A percentile compares a stretch with the other conserved stretches of the same genome.
Evolutionary conservation across 2,113 vertebrate species (phyloP).

Genomic region (Protomyctophum bolini): DNA sequence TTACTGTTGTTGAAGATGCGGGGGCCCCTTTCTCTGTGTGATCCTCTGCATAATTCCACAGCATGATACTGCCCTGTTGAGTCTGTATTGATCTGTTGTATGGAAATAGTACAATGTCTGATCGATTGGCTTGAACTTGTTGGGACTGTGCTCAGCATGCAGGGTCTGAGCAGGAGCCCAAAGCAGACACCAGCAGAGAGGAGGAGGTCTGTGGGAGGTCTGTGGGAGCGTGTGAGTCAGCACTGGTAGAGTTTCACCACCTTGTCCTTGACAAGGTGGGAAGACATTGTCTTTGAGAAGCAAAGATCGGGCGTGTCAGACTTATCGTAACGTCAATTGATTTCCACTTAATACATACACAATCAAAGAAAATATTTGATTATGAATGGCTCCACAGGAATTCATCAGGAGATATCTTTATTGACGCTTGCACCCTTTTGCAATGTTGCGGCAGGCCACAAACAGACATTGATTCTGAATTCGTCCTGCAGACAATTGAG

Average conservation of each 20-base stretch:
- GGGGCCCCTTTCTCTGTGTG: not conserved
- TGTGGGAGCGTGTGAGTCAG: conserved; percentile 23
- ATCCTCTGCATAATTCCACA: conserved; percentile 25
- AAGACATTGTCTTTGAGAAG: not conserved
- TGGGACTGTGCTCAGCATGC: conserved; percentile 25
- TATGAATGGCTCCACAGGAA: conserved; percentile 40
- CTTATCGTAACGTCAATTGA: conserved; percentile 11
- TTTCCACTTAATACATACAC: conserved; percentile 5
- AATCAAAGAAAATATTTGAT: conserved; percentile 34
- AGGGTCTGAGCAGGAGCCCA: conserved; percentile 26
- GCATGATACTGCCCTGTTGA: conserved; percentile 14
- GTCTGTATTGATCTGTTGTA: conserved; percentile 42
- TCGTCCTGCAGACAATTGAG: conserved; percentile 55
- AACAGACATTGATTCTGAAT: conserved; percentile 67
- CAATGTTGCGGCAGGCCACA: conserved; percentile 51
- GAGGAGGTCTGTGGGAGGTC: conserved; percentile 3
- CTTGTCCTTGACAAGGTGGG: conserved; percentile 33
- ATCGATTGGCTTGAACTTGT: conserved; percentile 55
- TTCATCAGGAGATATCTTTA: conserved; percentile 56
- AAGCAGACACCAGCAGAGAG: not conserved
- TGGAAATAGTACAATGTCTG: conserved; percentile 35
- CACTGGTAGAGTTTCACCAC: conserved; percentile 29
- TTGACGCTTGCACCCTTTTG: conserved; percentile 51
- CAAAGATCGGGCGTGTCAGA: not conserved
- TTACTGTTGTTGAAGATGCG: not conserved